Base-by-base conservation (phyloP, 2,888 invertebrate genomes). In the Plutella xylostella region DNA sequence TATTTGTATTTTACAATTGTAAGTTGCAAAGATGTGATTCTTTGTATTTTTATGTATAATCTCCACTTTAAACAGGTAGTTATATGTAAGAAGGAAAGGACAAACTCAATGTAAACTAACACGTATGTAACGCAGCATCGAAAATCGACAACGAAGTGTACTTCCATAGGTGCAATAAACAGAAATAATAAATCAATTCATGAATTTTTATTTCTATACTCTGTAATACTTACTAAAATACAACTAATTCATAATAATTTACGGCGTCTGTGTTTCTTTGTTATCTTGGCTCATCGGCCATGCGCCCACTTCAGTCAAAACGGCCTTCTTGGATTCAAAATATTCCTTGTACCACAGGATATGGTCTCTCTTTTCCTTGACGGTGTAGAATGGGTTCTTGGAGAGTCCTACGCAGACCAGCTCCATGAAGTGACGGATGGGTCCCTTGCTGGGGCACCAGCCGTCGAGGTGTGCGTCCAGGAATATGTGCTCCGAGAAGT, bases 351-450 rank as follows among this genome's bases (percentile, higher is more conserved):
- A 98, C 98, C 98, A 98, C 49, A 89, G 72, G 37, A 99, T 92
- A 61, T 97, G 96, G 11, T 92, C 93, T 51, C 86, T 87, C 68
- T 99, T 99, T 58, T 97, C 93, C 52, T 90, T 72, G 0, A 92
- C 94, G 0, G 93, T 93, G 58, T 98, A 86, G 72, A 93, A 95
- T 0, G 96, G 91, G 80, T 98, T 99, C 72, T 97, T 97, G 0
- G 97, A 96, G 1, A 99, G 85, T 4, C 98, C 98, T 0, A 92
- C 89, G 55, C 93, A 92, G 0, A 98, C 97, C 5, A 98, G 84
- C 63, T 99, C 97, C 98, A 99, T 98, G 68, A 97, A 99, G 72
- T 98, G 95, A 6, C 96, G 87, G 52, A 99, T 86, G 0, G 98
- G 98, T 0, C 98, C 98, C 55, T 86, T 89, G 38, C 82, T 86